Base-by-base conservation (phyloP, 1,140 invertebrate genomes). In the Holcopasites calliopsidis region DNA sequence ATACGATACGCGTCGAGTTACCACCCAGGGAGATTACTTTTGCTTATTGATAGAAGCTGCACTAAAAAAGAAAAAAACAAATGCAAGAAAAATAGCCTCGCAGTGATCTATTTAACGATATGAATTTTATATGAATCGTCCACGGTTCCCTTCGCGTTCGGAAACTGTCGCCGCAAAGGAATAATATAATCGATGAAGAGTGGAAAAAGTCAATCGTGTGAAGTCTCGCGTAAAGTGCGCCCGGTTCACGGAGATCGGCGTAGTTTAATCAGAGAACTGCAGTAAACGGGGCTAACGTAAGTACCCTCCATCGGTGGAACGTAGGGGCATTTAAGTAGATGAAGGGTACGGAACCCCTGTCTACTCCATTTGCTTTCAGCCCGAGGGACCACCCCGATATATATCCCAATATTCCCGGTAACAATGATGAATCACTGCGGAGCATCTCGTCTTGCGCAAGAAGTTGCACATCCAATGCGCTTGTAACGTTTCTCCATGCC, bases 371-470 rank as follows among this genome's bases (percentile, higher is more conserved):
- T 82, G 79, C 83, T 82, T 82, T 69, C 68, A 79, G 40, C 82
- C 76, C 82, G 72, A 60, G 79, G 79, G 79, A 84, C 74, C 68
- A 40, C 60, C 71, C 65, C 82, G 82, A 84, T 84, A 84, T 84
- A 84, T 85, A 82, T 84, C 84, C 84, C 83, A 84, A 84, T 84
- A 85, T 85, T 82, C 83, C 40, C 66, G 50, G 83, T 85, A 85
- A 85, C 84, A 85, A 85, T 85, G 84, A 85, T 76, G 84, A 85
- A 85, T 85, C 83, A 85, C 84, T 82, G 83, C 83, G 44, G 69
- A 85, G 74, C 66, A 76, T 64, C 72, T 84, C n/a, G n/a, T n/a
- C 82, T 84, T 84, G 81, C 83, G 70, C 82, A 84, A 84, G 82
- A 84, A 84, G 77, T 84, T 83, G 77, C 82, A 80, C 81, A 83